These are phyloP conservation scores for Mythimna albipuncta DNA, from an alignment of 2,888 invertebrate species.

Conservation along the genomic window DNA sequence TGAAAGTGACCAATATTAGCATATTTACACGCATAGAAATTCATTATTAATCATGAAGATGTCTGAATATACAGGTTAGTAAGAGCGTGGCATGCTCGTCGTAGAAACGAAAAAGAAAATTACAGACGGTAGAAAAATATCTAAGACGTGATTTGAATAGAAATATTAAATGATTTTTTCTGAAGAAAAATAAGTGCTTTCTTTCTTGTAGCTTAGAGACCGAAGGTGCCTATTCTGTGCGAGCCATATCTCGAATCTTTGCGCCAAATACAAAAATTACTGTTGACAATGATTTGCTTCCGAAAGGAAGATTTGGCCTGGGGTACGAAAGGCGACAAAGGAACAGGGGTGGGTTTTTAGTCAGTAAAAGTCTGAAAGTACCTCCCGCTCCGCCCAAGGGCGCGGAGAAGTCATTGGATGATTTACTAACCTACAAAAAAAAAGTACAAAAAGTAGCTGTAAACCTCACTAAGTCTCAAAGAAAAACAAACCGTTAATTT, in stretches of 20 bases:
- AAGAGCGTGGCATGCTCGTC: not conserved
- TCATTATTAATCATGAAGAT: not conserved
- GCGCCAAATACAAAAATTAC: not conserved
- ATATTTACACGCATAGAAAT: not conserved
- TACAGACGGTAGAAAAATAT: not conserved
- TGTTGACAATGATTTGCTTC: no score
- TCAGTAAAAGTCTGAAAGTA: no score
- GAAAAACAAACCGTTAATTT: constrained; percentile 24
- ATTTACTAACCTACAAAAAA: no score
- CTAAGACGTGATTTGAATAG: not conserved
- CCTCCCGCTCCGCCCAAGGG: no score
- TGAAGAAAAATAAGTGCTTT: not conserved
- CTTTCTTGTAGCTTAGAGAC: not conserved
- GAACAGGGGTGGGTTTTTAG: no score
- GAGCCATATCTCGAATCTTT: not conserved
- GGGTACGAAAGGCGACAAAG: no score
- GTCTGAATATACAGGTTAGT: not conserved
- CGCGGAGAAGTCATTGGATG: no score
- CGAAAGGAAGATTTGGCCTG: no score
- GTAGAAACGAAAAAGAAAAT: not conserved
- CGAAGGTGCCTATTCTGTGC: not conserved
- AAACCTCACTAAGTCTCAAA: not conserved
- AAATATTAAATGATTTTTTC: not conserved
- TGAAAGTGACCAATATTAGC: not conserved
- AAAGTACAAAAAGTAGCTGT: not conserved